phyloP scores from a whole-genome alignment of 2,888 invertebrate species.

The Lacanobia wlatinum region DNA sequence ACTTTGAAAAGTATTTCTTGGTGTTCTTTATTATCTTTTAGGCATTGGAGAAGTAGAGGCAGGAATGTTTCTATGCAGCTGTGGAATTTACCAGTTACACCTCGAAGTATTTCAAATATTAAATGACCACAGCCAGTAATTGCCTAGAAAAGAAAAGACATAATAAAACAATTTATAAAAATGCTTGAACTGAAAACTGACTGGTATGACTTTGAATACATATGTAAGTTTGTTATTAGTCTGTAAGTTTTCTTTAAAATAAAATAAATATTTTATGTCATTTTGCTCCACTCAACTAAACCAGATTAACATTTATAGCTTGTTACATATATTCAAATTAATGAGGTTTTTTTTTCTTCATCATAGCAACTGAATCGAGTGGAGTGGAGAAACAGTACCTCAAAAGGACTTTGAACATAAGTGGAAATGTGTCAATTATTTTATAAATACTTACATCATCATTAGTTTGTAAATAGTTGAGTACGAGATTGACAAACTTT shows the following conservation, averaged over 20 bases:
- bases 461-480: constrained; percentile 92
- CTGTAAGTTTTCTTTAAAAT: too few relatives aligned
- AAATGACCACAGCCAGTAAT: constrained; percentile 95
- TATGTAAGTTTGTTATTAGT: too few relatives aligned
- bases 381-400: background rate
- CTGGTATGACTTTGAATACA: too few relatives aligned
- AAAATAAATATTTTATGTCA: too few relatives aligned
- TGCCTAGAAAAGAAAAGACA: constrained; percentile 89
- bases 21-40: constrained; percentile 88
- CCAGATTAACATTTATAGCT: background rate
- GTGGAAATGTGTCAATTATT: background rate
- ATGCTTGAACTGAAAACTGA: background rate
- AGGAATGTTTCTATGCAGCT: constrained; percentile 94
- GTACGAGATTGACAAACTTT: constrained; percentile 93
- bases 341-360: background rate
- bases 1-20: constrained; percentile 92
- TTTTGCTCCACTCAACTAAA: background rate
- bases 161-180: constrained; percentile 4
- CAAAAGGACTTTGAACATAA: background rate
- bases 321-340: background rate
- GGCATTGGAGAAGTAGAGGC: constrained; percentile 92
- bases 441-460: constrained; percentile 91
- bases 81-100: constrained; percentile 96
- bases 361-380: too few relatives aligned
- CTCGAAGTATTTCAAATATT: constrained; percentile 96